Conservation (phyloP, 2,797 vertebrate species). For the Ficedula albicollis region DNA sequence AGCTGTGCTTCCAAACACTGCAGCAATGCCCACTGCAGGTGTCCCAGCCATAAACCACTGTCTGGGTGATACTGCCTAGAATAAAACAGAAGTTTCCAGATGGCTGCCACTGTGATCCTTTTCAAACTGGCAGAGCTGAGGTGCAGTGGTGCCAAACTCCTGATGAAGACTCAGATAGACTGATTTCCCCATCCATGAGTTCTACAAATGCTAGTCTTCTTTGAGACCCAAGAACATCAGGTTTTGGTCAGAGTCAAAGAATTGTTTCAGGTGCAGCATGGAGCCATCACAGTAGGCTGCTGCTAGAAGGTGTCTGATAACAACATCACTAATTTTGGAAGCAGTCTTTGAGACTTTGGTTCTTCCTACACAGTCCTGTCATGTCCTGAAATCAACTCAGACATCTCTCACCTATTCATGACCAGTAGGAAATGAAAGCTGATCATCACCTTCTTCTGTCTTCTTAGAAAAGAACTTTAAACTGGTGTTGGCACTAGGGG, state of each 20-base stretch:
- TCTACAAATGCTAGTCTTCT: background rate
- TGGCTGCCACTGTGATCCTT: background rate
- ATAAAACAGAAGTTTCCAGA: background rate
- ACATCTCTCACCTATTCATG: background rate
- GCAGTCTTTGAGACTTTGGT: background rate
- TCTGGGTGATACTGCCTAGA: background rate
- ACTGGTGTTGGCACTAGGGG: background rate
- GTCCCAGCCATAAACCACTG: background rate
- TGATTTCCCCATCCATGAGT: background rate
- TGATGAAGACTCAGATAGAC: background rate
- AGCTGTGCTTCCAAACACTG: background rate
- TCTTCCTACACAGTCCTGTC: background rate
- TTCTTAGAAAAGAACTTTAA: background rate
- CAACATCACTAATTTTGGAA: background rate
- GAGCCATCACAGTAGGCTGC: background rate
- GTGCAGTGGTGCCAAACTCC: background rate
- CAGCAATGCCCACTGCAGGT: background rate
- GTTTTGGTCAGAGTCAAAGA: background rate
- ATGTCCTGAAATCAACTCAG: background rate
- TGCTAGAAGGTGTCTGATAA: background rate
- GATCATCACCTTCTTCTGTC: background rate
- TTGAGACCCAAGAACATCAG: background rate
- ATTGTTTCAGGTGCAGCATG: background rate
- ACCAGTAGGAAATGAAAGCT: background rate
- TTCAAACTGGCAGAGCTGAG: background rate